phyloP scores from a whole-genome alignment of 2,113 vertebrate genomes.

The Gallinago jamesoni region DNA sequence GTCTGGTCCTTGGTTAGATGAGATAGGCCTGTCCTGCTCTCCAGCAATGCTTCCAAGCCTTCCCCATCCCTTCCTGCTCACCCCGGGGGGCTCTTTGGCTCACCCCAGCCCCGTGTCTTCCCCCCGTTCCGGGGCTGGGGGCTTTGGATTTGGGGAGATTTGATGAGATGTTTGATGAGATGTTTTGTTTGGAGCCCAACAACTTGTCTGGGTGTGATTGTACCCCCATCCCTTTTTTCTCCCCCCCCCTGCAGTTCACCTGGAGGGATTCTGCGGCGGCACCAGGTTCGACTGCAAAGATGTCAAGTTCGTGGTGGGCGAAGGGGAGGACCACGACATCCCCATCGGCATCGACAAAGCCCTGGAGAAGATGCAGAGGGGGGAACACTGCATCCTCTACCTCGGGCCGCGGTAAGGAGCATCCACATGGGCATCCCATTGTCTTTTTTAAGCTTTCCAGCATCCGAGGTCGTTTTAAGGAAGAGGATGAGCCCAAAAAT shows the following conservation, averaged over 20 bases:
- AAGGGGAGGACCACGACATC: slow-evolving; percentile 89
- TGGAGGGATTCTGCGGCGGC: slow-evolving; percentile 83
- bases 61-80: neutral
- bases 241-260: slow-evolving; percentile 78
- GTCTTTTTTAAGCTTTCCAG: neutral
- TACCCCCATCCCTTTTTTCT: neutral
- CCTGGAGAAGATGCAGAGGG: slow-evolving; percentile 95
- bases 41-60: neutral
- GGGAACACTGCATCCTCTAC: slow-evolving; percentile 89
- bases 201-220: neutral
- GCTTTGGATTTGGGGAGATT: neutral
- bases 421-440: accelerated
- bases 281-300: slow-evolving; percentile 88
- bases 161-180: neutral
- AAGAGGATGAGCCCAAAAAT: accelerated
- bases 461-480: accelerated
- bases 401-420: slow-evolving; percentile 83
- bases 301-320: slow-evolving; percentile 85
- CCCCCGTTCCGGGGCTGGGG: neutral
- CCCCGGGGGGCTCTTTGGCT: neutral
- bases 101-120: neutral
- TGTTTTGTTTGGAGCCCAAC: neutral
- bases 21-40: neutral
- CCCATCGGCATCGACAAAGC: slow-evolving; percentile 93
- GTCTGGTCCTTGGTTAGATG: neutral